Conservation (phyloP, 2,888 invertebrate genomes). For the Caenorhabditis zanzibari region DNA sequence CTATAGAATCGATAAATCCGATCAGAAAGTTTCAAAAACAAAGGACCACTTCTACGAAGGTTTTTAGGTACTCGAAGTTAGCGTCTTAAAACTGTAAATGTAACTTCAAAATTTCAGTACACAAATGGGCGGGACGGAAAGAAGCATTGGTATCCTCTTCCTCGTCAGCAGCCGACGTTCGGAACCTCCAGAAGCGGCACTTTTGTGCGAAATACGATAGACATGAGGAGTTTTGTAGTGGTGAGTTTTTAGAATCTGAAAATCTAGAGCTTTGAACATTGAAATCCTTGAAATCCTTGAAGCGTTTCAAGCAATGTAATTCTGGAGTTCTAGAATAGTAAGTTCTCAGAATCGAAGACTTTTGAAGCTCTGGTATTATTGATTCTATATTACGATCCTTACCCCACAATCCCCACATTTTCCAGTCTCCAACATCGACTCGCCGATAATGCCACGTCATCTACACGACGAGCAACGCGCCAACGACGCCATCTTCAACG, state of each 20-base stretch:
- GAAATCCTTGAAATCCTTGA: too few species aligned
- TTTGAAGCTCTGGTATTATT: too few species aligned
- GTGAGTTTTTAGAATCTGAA: constrained; percentile 68
- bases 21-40: too few species aligned
- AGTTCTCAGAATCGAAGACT: too few species aligned
- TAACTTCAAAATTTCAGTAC: constrained; percentile 44
- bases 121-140: constrained; percentile 66
- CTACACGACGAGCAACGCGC: constrained; percentile 82
- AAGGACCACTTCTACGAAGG: too few species aligned
- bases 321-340: too few species aligned
- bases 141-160: constrained; percentile 69
- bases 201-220: constrained; percentile 85
- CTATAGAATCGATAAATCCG: too few species aligned
- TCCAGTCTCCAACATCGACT: constrained; percentile 82
- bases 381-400: too few species aligned
- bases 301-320: too few species aligned
- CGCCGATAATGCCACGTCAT: constrained; percentile 83
- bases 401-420: not conserved
- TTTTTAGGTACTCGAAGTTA: too few species aligned
- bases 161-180: constrained; percentile 73
- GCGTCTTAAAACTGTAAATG: too few species aligned
- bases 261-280: too few species aligned
- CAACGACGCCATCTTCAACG: constrained; percentile 84
- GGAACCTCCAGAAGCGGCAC: constrained; percentile 84
- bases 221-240: constrained; percentile 85